Base-by-base conservation (phyloP, 2,888 invertebrate genomes). In the Hypercompe scribonia region DNA sequence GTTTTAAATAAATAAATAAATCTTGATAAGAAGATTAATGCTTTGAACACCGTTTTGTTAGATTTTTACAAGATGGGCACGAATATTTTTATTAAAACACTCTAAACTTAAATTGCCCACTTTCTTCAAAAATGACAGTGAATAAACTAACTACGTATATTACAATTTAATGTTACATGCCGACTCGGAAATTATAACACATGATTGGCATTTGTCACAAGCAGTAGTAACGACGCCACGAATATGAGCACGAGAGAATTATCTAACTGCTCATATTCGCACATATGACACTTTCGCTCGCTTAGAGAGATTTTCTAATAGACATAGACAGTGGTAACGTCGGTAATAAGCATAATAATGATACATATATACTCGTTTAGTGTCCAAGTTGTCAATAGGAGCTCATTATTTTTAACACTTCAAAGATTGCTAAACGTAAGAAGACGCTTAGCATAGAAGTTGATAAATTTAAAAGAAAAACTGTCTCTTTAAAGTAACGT, bases 271-370 rank as follows among this genome's bases (percentile, higher is more conserved):
- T 70, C 74, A 82, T 87, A 78, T 83, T 78, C 81, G 86, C 84
- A 87, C 84, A 84, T 82, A 88, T 89, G 86, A 85, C 75, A 93
- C 94, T 94, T 94, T 94, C 94, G 91, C 91, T 91, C 81, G 88
- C 90, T 87, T 90, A 92, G 93, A 91, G 93, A 90, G 84, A 87
- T 87, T 89, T 90, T 86, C 90, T 86, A 87, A 86, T 87, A 84
- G 87, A 87, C 88, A 85, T 84, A 81, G 83, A 78, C 84, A 28
- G 79, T 78, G 80, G 81, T 84, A 87, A 85, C 85, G 84, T 46
- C 3, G 4, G 46, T 87, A 88, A 84, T 85, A 80, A 61, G 63
- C 73, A 73, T 85, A 84, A 82, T 84, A 82, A 82, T 83, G 81
- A 84, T 83, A 84, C 84, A 31, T 84, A 82, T 86, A 86, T 86